phyloP scores from a whole-genome alignment of 2,888 invertebrate species.

The Orthosia cruda region DNA sequence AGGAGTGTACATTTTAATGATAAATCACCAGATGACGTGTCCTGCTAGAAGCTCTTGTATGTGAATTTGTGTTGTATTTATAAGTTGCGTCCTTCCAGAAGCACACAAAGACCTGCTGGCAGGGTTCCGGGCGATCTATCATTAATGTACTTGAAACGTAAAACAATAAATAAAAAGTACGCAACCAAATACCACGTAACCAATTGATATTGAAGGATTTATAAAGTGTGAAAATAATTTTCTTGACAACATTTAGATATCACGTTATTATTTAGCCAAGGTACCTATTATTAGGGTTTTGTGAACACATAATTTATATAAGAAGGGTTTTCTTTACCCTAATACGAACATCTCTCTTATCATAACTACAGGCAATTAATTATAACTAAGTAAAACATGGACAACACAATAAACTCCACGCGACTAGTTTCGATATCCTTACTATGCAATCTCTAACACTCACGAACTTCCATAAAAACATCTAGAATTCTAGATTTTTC shows the following conservation, averaged over 20 bases:
- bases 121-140: too few relatives aligned
- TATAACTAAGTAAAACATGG: conserved; percentile 42
- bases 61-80: too few relatives aligned
- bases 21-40: too few relatives aligned
- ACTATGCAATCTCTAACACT: conserved; percentile 26
- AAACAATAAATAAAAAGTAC: neutral
- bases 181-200: conserved; percentile 9
- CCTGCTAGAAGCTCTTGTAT: too few relatives aligned
- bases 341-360: conserved; percentile 26
- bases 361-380: conserved; percentile 24
- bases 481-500: conserved; percentile 46
- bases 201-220: conserved; percentile 13
- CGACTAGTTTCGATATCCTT: conserved; percentile 37
- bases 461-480: conserved; percentile 32
- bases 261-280: conserved; percentile 33
- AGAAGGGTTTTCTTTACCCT: conserved; percentile 42
- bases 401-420: conserved; percentile 34
- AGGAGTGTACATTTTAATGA: conserved; percentile 1
- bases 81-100: too few relatives aligned
- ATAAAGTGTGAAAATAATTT: conserved; percentile 3
- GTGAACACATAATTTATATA: conserved; percentile 62
- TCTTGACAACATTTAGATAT: conserved; percentile 27
- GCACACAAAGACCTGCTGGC: too few relatives aligned
- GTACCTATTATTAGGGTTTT: conserved; percentile 47
- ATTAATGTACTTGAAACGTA: neutral